Percentiles rank a stretch among this genome's conserved stretches.
These are phyloP conservation scores for Drosophila gunungcola DNA, from an alignment of 1,140 invertebrate species.

Conservation along the genomic window DNA sequence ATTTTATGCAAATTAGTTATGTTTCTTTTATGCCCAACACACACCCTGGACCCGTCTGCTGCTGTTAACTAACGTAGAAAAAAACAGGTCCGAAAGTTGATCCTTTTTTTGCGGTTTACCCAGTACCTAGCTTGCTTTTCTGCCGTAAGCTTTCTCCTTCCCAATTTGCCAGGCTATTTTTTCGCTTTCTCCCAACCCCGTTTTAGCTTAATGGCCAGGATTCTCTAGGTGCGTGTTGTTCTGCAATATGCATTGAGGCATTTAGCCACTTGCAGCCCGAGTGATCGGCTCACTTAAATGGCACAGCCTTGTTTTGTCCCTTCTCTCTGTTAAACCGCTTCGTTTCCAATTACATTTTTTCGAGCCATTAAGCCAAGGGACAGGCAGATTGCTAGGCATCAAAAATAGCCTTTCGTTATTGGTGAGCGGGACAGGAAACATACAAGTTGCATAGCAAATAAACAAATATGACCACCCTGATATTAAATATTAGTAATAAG, in stretches of 20 bases:
- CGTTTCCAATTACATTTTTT: slow-evolving; percentile 63
- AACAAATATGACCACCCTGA: not conserved
- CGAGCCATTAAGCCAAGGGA: slow-evolving; percentile 41
- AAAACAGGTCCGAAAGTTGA: slow-evolving; percentile 38
- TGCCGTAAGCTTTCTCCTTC: slow-evolving; percentile 21
- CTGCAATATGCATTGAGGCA: slow-evolving; percentile 64
- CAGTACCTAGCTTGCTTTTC: slow-evolving; percentile 25
- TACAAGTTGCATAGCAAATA: slow-evolving; percentile 2
- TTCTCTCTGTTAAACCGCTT: slow-evolving; percentile 2
- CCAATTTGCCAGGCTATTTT: slow-evolving; percentile 16
- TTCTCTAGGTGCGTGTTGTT: slow-evolving; percentile 35
- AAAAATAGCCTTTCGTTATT: too few species aligned
- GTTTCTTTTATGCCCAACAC: slow-evolving; percentile 71
- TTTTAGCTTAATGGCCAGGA: slow-evolving; percentile 9
- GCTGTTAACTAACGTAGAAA: slow-evolving; percentile 55
- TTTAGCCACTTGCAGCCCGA: slow-evolving; percentile 43
- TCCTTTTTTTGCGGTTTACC: slow-evolving; percentile 58
- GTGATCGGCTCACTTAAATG: slow-evolving; percentile 56
- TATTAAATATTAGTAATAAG: too few species aligned
- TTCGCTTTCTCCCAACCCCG: not conserved
- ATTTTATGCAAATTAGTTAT: slow-evolving; percentile 83
- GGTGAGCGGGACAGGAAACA: too few species aligned
- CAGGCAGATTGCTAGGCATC: not conserved
- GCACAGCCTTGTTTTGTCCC: slow-evolving; percentile 1
- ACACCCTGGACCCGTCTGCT: slow-evolving; percentile 24